Percentiles rank a stretch among this genome's conserved stretches.
Evolutionary conservation across 2,113 vertebrate species (phyloP).

Genomic region (Lucifuga dentata): DNA sequence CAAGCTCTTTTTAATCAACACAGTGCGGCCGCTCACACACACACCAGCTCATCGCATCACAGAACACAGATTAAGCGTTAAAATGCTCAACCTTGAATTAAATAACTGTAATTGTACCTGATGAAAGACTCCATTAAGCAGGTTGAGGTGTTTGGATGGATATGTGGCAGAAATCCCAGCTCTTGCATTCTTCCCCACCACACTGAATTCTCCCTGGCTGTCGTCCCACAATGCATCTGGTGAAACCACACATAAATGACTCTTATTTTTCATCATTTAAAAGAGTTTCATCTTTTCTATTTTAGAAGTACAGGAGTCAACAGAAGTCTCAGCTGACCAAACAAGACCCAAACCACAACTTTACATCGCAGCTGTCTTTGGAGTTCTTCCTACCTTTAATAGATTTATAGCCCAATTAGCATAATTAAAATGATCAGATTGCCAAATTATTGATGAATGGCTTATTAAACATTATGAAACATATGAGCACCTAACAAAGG

Average conservation of each 20-base stretch:
- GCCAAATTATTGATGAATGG: no score
- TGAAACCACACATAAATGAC: neutral
- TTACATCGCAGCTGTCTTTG: no score
- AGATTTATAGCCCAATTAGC: no score
- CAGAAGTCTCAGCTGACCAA: no score
- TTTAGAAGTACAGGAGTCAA: neutral
- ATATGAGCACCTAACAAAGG: no score
- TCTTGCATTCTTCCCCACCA: conserved; percentile 84
- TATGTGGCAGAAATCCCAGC: conserved; percentile 92
- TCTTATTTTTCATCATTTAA: neutral
- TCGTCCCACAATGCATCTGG: conserved; percentile 87
- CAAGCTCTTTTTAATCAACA: no score
- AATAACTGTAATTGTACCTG: conserved; percentile 77
- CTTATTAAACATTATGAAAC: no score
- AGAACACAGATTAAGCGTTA: neutral
- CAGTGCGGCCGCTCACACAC: no score
- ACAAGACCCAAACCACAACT: no score
- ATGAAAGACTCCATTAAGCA: conserved; percentile 90
- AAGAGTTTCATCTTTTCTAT: neutral
- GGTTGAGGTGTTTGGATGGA: conserved; percentile 86
- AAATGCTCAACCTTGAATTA: neutral
- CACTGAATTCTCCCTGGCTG: conserved; percentile 74
- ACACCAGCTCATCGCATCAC: no score
- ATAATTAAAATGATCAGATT: no score
- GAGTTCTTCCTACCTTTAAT: no score